Base-by-base conservation (phyloP, 2,113 vertebrate species). In the Xenus cinereus region DNA sequence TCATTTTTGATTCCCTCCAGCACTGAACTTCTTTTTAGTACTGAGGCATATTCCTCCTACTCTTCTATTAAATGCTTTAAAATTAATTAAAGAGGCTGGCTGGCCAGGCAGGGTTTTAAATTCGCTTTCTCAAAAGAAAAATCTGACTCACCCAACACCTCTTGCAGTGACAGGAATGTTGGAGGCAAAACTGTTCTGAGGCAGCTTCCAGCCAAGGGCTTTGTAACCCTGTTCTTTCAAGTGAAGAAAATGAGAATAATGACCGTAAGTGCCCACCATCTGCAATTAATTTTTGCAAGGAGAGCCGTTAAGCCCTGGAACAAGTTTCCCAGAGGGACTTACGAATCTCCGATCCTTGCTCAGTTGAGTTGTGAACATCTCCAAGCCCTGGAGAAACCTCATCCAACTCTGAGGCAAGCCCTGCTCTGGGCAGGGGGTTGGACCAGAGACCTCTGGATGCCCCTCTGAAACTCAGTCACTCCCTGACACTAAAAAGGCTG, bases 51-150 rank as follows among this genome's bases (percentile, higher is more conserved):
- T 80, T 92, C 86, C 83, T 92, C 77, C 84, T 53, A 54, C 95
- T 93, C 80, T 86, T 75, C 77, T 87, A 79, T 66, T 79, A 96
- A 95, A 89, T 85, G 84, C 84, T 93, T 82, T 84, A 69, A 76
- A 92, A 81, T 91, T 92, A 95, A 96, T 95, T 91, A 84, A 95
- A 76, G 92, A 78, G 60, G 28, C 45, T 79, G 86, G n/a, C 50
- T 91, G 72, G 86, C 86, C 68, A 90, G 69, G 67, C 69, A 87
- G 79, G 24, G 43, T 82, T 88, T 92, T 64, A 60, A 97, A 92
- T 78, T 90, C 53, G 51, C 13, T 68, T 94, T 81, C 75, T 84
- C 27, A 48, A 74, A 74, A 93, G 56, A n/a, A 81, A 72, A 67
- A 43, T 45, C 50, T 74, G 75, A 95, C 69, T 92, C 77, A 78